Evolutionary conservation across 2,113 vertebrate genomes (phyloP), one percentile per base, ranked within the genome.

Genomic region (Tragelaphus imberbis): DNA sequence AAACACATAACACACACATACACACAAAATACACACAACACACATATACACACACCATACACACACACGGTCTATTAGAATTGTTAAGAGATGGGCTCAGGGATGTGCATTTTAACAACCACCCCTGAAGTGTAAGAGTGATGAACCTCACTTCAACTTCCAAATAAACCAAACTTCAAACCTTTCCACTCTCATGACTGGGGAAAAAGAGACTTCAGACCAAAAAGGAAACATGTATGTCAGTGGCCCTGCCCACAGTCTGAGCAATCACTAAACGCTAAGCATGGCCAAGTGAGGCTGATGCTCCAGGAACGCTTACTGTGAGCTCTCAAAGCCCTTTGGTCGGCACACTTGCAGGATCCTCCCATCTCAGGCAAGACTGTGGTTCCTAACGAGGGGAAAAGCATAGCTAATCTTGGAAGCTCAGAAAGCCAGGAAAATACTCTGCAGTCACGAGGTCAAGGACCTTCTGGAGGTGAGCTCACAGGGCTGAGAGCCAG

Each of bases 401-500:
- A 8, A 47, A 95, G 1, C 2, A 40, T 9, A n/a, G 88, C 51
- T 89, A 71, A 95, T 0, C 0, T 17, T 0, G 55, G 92, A 49
- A 19, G 27, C 82, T 79, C 19, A 28, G 4, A 65, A 93, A 47
- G 82, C 4, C 13, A 51, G 71, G n/a, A 79, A 75, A 87, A 27
- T 0, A 7, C 10, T 49, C 47, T 55, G 17, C 21, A 84, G 68
- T 5, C 63, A 23, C 3, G 5, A 71, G 36, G 61, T 93, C 97
- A 91, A 3, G 33, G 65, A 16, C 13, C 63, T 27, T 14, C 9
- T 47, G 17, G 2, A 11, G 33, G 12, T 0, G 0, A 89, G 40
- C 2, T 11, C 53, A 13, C 10, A 2, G 4, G 8, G 49, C 61
- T 3, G 51, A 65, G 28, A 0, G 0, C 10, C 19, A 6, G 0